Evolutionary conservation across 2,797 vertebrate genomes (phyloP).

Genomic region (Sebastolobus altivelis): DNA sequence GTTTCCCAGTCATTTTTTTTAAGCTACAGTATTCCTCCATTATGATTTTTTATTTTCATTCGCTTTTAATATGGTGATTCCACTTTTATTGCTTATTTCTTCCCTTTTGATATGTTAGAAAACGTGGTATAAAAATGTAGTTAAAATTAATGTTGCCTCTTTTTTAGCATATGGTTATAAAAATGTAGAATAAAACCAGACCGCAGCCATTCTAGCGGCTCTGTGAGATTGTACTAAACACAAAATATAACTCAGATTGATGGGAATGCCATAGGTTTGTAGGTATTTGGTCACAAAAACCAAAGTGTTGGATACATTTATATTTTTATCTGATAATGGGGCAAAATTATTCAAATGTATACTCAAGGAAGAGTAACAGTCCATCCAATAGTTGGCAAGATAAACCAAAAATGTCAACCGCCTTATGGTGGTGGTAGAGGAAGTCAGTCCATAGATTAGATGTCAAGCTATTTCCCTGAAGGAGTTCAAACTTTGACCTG

Average conservation of each 20-base stretch:
- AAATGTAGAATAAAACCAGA: neutral
- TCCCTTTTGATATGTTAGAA: neutral
- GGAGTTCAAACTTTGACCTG: neutral
- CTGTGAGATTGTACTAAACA: neutral
- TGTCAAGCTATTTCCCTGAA: neutral
- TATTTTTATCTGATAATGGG: neutral
- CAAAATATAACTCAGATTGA: neutral
- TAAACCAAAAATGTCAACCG: neutral
- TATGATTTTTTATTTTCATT: neutral
- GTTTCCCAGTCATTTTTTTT: neutral
- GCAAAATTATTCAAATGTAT: neutral
- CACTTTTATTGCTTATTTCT: neutral
- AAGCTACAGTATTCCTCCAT: neutral
- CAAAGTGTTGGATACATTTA: neutral
- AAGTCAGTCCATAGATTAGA: neutral
- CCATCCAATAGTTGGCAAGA: neutral
- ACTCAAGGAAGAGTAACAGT: neutral
- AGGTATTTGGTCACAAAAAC: neutral
- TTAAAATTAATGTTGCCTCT: neutral
- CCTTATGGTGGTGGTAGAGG: neutral
- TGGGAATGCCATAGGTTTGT: neutral
- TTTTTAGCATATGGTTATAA: neutral
- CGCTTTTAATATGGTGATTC: neutral
- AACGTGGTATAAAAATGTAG: neutral
- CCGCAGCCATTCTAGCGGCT: neutral